Evolutionary conservation across 2,888 invertebrate species (phyloP), one percentile per base, ranked within the genome.

Genomic region (Campaea margaritaria): DNA sequence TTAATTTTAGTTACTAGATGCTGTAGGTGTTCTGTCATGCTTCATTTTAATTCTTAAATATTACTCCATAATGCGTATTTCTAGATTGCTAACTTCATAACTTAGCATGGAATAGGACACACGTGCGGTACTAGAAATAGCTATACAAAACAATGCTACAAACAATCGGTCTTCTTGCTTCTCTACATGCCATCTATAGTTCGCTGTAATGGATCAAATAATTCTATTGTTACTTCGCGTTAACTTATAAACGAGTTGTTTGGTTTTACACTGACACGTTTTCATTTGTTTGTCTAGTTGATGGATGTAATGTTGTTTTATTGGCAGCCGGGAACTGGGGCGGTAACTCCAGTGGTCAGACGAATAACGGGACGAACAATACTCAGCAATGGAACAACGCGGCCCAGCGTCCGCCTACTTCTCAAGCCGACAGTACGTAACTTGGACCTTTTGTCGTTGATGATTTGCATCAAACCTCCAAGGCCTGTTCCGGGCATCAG

Each of bases 381-480:
- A 85, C 88, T 83, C 90, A 91, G 81, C 93, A 92, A 82, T 93
- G 93, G 93, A 90, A 87, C 78, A 92, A 81, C 74, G 78, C 87
- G 68, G 86, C 85, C 68, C 93, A 93, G 74, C 87, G 93, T 62
- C 93, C 93, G 71, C 93, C 93, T 65, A 86, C 89, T 78, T 91
- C 93, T 67, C 93, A 93, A 82, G 86, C 92, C 58, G 93, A 93
- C 81, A 84, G 93, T 93, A 83, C 84, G 87, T 87, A 75, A 72
- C 79, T 78, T 5, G 14, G 12, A 12, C 39, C 39, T 13, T 39
- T 39, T 14, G 14, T 39, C 14, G 2, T n/a, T 46, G 15, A 51
- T 10, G 4, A 16, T 21, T 21, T n/a, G n/a, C 36, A 31, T 31
- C 31, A 9, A 31, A 31, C 31, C 31, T 31, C 31, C 8, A 7